Evolutionary conservation across 2,888 invertebrate species (phyloP), one percentile per base, ranked within the genome.

Genomic region (Drosophila anceps): DNA sequence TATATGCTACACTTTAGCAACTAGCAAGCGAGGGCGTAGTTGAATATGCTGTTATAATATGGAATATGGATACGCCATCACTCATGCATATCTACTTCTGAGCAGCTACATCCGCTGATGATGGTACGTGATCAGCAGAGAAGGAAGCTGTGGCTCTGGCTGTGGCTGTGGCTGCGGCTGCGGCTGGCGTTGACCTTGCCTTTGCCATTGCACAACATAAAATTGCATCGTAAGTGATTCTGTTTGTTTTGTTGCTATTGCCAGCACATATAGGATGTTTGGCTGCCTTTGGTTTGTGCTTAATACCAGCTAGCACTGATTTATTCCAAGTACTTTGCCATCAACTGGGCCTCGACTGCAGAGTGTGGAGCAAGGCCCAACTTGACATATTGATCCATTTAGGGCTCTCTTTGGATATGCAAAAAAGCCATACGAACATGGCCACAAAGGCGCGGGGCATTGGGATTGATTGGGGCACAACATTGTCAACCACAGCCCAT

Each of bases 371-470:
- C 37, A 61, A 76, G 51, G 35, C 33, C 51, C 37, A 37, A 33
- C 53, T 76, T 88, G 77, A 85, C 81, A 85, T 90, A 86, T 86
- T 90, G 86, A 86, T 90, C 81, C 81, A 70, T 73, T 77, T 69
- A 73, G 59, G 73, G 64, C 51, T 48, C 68, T 33, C n/a, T 20
- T 44, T 41, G 39, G 48, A 27, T 50, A 61, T 54, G 63, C 70
- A 46, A 53, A 69, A 58, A 31, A 20, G 61, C 64, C 69, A 61
- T 67, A 69, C 79, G 2, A 79, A 65, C 79, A 64, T 39, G 31
- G 59, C 53, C 55, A 69, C 54, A 69, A 53, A 50, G 50, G 48
- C 37, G 37, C 33, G 27, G 53, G 24, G 39, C 61, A 68, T 63
- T 24, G 44, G 13, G 76, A 65, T 62, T 68, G 48, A 46, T 55